Evolutionary conservation across 2,797 vertebrate genomes (phyloP).

Genomic region (Acanthurus lineatus): DNA sequence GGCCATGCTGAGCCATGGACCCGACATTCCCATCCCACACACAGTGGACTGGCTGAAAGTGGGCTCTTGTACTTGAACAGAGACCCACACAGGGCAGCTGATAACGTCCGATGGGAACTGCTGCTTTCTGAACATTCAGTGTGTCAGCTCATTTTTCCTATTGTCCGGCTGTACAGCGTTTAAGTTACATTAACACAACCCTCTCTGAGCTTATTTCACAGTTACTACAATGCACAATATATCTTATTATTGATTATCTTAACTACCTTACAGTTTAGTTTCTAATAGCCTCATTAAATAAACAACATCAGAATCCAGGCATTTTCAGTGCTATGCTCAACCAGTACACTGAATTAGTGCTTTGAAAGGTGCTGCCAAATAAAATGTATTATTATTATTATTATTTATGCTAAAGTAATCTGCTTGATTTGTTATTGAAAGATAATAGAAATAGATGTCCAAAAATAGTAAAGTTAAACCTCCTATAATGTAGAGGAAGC

Average conservation of each 20-base stretch:
- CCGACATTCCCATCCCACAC: constrained; percentile 78
- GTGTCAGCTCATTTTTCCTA: constrained; percentile 8
- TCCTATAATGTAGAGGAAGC: background rate
- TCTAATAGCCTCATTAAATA: background rate
- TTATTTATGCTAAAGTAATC: background rate
- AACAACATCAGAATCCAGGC: background rate
- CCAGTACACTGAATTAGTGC: background rate
- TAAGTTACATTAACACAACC: background rate
- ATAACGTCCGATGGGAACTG: constrained; percentile 37
- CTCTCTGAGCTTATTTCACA: background rate
- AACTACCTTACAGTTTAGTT: background rate
- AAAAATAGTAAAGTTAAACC: background rate
- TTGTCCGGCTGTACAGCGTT: no score
- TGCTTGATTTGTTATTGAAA: background rate
- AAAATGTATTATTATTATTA: no score
- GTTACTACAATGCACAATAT: background rate
- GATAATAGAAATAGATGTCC: no score
- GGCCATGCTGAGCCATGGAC: constrained; percentile 46
- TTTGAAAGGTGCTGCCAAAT: no score
- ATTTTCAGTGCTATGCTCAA: background rate
- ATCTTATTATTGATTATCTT: no score
- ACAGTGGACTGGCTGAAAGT: constrained; percentile 64
- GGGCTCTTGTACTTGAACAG: constrained; percentile 66
- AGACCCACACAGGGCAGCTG: constrained; percentile 44
- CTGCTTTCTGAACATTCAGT: constrained; percentile 9